These are phyloP conservation scores for Encarsia formosa DNA, from an alignment of 2,888 invertebrate genomes.

Conservation along the genomic window DNA sequence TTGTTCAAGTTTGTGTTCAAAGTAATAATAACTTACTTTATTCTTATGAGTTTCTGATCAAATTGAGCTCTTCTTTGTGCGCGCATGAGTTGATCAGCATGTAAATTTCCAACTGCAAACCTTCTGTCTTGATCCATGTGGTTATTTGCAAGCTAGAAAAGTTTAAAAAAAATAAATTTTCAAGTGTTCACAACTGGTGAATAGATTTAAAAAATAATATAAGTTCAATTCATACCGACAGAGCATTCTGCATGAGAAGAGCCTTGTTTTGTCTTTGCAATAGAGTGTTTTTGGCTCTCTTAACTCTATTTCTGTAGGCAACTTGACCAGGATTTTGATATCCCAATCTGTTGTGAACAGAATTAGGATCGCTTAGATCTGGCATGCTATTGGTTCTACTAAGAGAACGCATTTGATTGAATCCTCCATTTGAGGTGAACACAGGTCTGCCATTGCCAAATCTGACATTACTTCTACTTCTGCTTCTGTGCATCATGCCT, in stretches of 20 bases:
- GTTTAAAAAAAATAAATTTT: too few relatives aligned
- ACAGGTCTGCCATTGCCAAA: slow-evolving; percentile 31
- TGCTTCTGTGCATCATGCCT: slow-evolving; percentile 11
- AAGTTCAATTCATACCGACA: slow-evolving; percentile 36
- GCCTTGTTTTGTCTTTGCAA: slow-evolving; percentile 44
- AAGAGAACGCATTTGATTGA: too few relatives aligned
- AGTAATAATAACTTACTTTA: slow-evolving; percentile 38
- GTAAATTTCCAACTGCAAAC: slow-evolving; percentile 41
- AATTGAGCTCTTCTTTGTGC: slow-evolving; percentile 46
- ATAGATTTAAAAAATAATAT: slow-evolving; percentile 1
- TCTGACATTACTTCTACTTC: slow-evolving; percentile 28
- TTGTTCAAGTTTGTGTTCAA: not conserved
- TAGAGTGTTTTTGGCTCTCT: slow-evolving; percentile 44
- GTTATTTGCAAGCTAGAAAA: too few relatives aligned
- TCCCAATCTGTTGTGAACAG: slow-evolving; percentile 46
- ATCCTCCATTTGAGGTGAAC: too few relatives aligned
- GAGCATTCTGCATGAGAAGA: slow-evolving; percentile 38
- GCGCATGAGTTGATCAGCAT: slow-evolving; percentile 46
- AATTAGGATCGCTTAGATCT: slow-evolving; percentile 45
- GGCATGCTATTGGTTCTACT: slow-evolving; percentile 46
- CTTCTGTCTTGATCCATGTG: slow-evolving; percentile 36
- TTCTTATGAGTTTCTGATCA: slow-evolving; percentile 46
- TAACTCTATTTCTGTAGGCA: slow-evolving; percentile 47
- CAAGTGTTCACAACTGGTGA: too few relatives aligned
- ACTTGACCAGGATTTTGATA: slow-evolving; percentile 48